Percentiles rank a stretch among this genome's conserved stretches.
phyloP scores from a whole-genome alignment of 2,113 vertebrate species.

The Chrysochloris asiatica region DNA sequence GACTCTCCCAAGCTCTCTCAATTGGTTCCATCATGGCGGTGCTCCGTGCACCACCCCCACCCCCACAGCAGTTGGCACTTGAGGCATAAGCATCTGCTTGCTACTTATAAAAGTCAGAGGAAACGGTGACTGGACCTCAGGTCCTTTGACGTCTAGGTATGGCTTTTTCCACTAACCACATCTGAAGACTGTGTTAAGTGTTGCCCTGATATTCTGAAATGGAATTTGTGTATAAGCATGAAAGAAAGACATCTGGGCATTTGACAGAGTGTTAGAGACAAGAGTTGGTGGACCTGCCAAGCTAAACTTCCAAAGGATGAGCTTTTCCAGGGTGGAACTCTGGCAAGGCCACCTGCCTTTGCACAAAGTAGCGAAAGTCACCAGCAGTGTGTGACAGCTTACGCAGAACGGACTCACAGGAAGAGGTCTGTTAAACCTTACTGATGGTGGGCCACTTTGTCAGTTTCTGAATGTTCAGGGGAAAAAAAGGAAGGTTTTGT shows the following conservation, averaged over 20 bases:
- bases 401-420: background rate
- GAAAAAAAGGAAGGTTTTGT: background rate
- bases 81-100: background rate
- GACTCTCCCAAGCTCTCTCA: background rate
- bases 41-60: background rate
- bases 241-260: conserved; percentile 48
- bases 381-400: background rate
- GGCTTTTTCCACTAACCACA: conserved; percentile 44
- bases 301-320: conserved; percentile 36
- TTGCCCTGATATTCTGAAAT: conserved; percentile 35
- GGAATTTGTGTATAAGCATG: conserved; percentile 65
- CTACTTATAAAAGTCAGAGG: conserved; percentile 65
- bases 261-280: conserved; percentile 25
- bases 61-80: background rate
- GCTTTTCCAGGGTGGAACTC: conserved; percentile 55
- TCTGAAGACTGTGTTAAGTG: conserved; percentile 54
- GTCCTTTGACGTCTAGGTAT: background rate
- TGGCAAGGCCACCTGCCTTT: background rate
- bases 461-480: background rate
- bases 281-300: background rate
- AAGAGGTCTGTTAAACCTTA: background rate
- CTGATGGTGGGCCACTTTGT: background rate
- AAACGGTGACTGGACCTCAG: conserved; percentile 36
- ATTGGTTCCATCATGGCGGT: background rate
- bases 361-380: conserved; percentile 24